phyloP scores from a whole-genome alignment of 2,113 vertebrate genomes.

The Vimba vimba region DNA sequence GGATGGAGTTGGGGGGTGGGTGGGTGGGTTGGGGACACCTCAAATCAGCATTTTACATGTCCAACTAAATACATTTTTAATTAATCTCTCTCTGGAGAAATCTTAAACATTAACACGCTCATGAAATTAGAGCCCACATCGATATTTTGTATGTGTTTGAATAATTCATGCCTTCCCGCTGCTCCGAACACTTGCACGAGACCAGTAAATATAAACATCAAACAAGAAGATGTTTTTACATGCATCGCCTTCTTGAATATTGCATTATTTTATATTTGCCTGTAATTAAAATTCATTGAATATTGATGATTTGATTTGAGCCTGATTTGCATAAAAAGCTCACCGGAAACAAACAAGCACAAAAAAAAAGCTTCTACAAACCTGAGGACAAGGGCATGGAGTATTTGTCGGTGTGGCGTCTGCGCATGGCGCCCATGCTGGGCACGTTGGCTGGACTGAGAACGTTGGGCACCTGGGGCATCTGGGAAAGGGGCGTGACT shows the following conservation, averaged over 20 bases:
- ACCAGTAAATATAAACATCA: conserved; percentile 81
- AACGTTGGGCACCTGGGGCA: conserved; percentile 97
- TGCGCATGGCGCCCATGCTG: conserved; percentile 97
- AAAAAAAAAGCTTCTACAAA: conserved; percentile 62
- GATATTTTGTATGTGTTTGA: conserved; percentile 73
- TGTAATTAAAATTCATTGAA: conserved; percentile 80
- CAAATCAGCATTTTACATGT: conserved; percentile 80
- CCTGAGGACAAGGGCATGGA: conserved; percentile 98
- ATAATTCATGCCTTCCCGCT: conserved; percentile 74
- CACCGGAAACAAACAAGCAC: conserved; percentile 49
- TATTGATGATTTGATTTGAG: conserved; percentile 75
- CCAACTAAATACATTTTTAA: conserved; percentile 84
- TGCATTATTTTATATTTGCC: conserved; percentile 76
- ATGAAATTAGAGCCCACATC: conserved; percentile 73
- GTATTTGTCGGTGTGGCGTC: conserved; percentile 99
- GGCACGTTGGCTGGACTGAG: conserved; percentile 97
- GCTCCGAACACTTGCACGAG: conserved; percentile 61
- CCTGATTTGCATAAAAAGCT: conserved; percentile 72
- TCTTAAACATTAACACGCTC: conserved; percentile 77
- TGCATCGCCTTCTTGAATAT: conserved; percentile 69
- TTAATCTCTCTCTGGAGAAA: conserved; percentile 81
- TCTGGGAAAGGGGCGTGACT: conserved; percentile 96
- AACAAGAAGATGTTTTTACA: conserved; percentile 67
- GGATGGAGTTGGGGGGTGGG: conserved; percentile 21
- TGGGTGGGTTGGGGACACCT: conserved; percentile 60